Evolutionary conservation across 2,113 vertebrate species (phyloP), one percentile per base, ranked within the genome.

Genomic region (Leucopternis melanops): DNA sequence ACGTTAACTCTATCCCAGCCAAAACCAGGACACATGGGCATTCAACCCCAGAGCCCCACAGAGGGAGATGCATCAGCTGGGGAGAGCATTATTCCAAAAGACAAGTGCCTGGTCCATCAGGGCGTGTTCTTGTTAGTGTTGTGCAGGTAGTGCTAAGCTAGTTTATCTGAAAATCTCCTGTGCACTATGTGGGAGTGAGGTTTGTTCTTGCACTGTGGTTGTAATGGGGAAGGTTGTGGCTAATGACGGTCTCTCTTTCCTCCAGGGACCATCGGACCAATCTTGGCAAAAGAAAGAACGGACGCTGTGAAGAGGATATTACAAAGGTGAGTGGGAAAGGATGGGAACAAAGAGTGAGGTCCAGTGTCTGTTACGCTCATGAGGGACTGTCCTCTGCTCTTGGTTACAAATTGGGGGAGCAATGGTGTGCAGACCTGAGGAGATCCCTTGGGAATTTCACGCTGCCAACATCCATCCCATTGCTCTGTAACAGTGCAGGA

Each of bases 281-380:
- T 32, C 5, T 91, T 11, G 84, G 92, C 83, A 97, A 95, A 70
- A 95, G 94, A 25, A 96, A 91, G 80, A 65, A 92, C 0, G 97
- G 97, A 25, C 87, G 23, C 19, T 97, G 97, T 70, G 95, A 96
- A 13, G 83, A 94, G 70, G 89, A 95, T 54, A 42, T 70, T 42
- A 88, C 86, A 20, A 94, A n/a, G 44, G 97, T 97, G 79, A 96
- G 94, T 95, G 62, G 62, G 74, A 62, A 75, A 31, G 23, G 42
- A 17, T 66, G 65, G 65, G 38, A 75, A 45, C 12, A 38, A 58
- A 49, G 40, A 79, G 8, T 10, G 21, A 69, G 49, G 8, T 71
- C 36, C 31, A 8, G 22, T 18, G 27, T 42, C 69, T 86, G 19
- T 65, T 54, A 16, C 4, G 1, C 13, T 70, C 12, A 1, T 5